Base-by-base conservation (phyloP, 37 sponge, comb jelly and placozoan genomes). In the Cliona cf. orientalis region DNA sequence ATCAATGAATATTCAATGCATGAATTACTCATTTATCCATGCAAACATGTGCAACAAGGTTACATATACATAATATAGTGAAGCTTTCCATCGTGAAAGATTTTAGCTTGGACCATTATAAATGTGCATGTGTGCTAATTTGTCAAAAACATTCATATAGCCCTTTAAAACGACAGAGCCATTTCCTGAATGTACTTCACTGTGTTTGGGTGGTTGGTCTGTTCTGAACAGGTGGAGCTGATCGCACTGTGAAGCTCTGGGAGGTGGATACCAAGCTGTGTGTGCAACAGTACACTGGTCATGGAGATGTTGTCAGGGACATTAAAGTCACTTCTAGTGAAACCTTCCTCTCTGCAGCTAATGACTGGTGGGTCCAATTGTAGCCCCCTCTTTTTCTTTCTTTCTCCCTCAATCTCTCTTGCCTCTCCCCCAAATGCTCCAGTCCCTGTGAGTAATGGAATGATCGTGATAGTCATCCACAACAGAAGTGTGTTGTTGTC, bases 251-350 rank as follows among this genome's bases (percentile, higher is more conserved):
- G 32, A 83, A 57, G 42, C 39, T 89, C 32, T 89, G 90, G 90
- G 79, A 83, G 60, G 35, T 89, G 33, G 84, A 82, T 61, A 64
- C 74, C 3, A 72, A 42, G 12, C 37, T 65, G 59, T 87, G 89
- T 73, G 26, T 88, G 32, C 85, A 75, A 31, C 78, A 86, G 72
- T 92, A 84, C 41, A 19, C 43, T 39, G 94, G 94, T 34, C 94
- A 93, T 41, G 37, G 42, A 2, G 91, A 89, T 80, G 82, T 86
- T 5, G 87, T 93, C 9, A 89, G 94, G 68, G 91, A 86, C 58
- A 57, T 93, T n/a, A 86, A 83, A 38, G 74, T 89, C 7, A 34
- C 53, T 44, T 82, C 82, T 23, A 7, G 28, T 5, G 83, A 86
- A n/a, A 38, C 56, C 26, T 90, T 93, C 60, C 29, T 89, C 38